phyloP scores from a whole-genome alignment of 2,888 invertebrate genomes.

The Phaedon cochleariae region DNA sequence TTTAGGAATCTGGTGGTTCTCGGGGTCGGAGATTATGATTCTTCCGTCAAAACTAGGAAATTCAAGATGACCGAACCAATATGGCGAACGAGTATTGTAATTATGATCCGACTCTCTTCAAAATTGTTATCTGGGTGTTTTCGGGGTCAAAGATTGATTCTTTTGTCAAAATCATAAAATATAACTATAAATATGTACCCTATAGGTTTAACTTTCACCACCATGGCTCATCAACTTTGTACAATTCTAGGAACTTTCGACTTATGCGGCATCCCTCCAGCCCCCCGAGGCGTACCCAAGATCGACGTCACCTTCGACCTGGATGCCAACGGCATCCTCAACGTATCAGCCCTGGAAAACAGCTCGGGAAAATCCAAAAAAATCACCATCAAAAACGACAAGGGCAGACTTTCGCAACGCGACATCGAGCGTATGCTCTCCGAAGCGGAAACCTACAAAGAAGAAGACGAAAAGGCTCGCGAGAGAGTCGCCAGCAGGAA shows the following conservation, averaged over 20 bases:
- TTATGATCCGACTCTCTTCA: no score
- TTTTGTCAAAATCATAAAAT: no score
- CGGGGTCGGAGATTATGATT: no score
- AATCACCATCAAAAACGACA: constrained; percentile 86
- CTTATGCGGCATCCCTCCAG: constrained; percentile 66
- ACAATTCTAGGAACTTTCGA: constrained; percentile 61
- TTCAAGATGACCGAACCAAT: no score
- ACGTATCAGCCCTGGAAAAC: constrained; percentile 65
- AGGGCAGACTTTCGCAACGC: constrained; percentile 79
- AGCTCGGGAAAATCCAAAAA: constrained; percentile 73
- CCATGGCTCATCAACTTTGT: neutral
- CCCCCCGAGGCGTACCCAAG: constrained; percentile 65
- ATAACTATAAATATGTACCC: no score
- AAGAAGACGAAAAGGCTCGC: constrained; percentile 76
- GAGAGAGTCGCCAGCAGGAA: constrained; percentile 77
- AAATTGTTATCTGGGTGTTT: no score
- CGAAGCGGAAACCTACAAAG: constrained; percentile 76
- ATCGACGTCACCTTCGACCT: constrained; percentile 74
- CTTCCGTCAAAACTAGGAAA: no score
- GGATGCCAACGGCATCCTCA: constrained; percentile 78
- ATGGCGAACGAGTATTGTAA: no score
- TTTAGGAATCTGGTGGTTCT: no score
- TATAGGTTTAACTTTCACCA: no score
- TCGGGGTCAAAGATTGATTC: no score
- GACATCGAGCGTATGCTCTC: constrained; percentile 84